Conservation (phyloP, 2,797 vertebrate genomes). For the Vireo griseus region DNA sequence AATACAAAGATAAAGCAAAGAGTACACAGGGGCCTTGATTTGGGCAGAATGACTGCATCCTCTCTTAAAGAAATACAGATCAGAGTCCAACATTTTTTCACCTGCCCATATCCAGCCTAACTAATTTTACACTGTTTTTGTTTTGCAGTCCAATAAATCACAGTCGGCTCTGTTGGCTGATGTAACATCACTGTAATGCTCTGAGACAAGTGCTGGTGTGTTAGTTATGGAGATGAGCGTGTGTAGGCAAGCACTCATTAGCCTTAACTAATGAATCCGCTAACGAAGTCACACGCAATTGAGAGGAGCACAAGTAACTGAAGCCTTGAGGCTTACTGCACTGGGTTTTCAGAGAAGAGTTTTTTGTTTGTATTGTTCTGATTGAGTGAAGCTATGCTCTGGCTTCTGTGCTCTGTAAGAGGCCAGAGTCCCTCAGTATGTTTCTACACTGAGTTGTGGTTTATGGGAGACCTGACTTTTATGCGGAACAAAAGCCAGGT, state of each 20-base stretch:
- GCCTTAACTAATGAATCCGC: neutral
- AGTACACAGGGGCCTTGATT: neutral
- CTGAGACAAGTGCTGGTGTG: neutral
- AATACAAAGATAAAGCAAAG: neutral
- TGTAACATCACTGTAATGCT: neutral
- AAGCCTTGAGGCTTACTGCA: neutral
- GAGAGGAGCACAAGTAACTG: neutral
- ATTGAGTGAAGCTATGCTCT: neutral
- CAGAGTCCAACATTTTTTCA: neutral
- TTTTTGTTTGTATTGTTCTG: neutral
- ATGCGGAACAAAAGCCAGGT: neutral
- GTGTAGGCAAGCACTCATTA: slow-evolving; percentile 1
- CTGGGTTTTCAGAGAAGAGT: neutral
- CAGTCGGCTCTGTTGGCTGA: neutral
- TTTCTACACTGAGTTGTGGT: neutral
- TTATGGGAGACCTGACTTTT: neutral
- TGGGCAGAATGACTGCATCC: neutral
- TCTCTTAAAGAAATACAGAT: neutral
- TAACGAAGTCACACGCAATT: neutral
- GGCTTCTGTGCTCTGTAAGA: neutral
- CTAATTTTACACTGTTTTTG: neutral
- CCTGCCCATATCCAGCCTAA: neutral
- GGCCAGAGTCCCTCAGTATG: neutral
- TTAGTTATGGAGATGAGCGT: neutral
- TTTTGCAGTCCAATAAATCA: neutral